These are phyloP conservation scores for Tympanuchus pallidicinctus DNA, from an alignment of 2,113 vertebrate genomes.

Conservation along the genomic window DNA sequence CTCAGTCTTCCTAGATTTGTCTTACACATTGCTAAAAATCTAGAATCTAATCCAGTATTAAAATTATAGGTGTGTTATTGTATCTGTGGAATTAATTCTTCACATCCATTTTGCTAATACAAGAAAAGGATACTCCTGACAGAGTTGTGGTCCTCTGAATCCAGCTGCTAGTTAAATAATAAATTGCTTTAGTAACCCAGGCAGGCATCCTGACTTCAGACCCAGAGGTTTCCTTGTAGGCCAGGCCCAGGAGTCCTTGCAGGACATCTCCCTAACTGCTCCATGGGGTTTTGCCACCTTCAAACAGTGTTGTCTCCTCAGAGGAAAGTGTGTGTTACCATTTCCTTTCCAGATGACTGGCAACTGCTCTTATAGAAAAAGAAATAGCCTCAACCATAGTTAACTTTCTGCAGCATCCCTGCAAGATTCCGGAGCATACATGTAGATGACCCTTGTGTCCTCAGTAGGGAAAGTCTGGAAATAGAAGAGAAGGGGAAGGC, in stretches of 20 bases:
- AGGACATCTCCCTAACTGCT: neutral
- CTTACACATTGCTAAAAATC: neutral
- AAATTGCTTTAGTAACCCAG: neutral
- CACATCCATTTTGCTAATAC: neutral
- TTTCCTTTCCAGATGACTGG: neutral
- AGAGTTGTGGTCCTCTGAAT: neutral
- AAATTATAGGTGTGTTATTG: neutral
- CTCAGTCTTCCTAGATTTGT: neutral
- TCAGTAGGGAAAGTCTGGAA: neutral
- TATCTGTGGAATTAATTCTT: neutral
- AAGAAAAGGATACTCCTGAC: neutral
- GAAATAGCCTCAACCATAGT: neutral
- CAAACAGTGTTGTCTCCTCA: neutral
- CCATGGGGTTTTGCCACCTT: neutral
- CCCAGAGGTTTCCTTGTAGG: neutral
- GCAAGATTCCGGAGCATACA: neutral
- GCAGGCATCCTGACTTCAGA: neutral
- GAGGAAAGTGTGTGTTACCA: neutral
- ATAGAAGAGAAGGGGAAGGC: neutral
- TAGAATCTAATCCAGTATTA: neutral
- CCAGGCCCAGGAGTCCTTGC: neutral
- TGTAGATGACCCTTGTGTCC: fast-evolving
- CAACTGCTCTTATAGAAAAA: neutral
- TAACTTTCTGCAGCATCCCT: neutral
- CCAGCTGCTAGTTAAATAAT: neutral